Conservation (phyloP, 1,140 invertebrate species). For the Nomia melanderi region DNA sequence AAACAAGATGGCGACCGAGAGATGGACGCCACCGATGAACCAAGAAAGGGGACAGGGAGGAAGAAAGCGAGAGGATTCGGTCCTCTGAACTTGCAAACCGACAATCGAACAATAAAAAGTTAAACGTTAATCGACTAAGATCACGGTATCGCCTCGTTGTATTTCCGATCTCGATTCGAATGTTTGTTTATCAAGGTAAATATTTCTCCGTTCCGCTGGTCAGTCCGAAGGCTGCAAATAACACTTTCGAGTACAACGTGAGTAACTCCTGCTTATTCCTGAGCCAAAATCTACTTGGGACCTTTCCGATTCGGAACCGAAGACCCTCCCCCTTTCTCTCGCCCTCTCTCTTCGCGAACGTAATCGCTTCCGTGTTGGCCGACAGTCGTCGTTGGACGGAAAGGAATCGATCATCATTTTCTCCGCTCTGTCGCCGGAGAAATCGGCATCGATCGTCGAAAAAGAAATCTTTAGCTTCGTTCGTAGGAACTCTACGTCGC, state of each 20-base stretch:
- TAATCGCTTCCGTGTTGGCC: conserved; percentile 5
- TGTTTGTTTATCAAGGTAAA: too few relatives aligned
- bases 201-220: background rate
- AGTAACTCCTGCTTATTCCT: conserved; percentile 57
- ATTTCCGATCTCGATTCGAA: background rate
- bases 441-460: background rate
- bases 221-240: conserved; percentile 43
- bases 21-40: background rate
- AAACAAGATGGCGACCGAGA: background rate
- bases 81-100: conserved; percentile 59
- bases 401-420: conserved; percentile 12
- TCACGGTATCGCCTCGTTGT: background rate
- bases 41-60: background rate
- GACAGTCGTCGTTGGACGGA: conserved; percentile 29
- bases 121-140: conserved; percentile 23
- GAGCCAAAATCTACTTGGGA: conserved; percentile 62
- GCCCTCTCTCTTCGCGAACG: background rate
- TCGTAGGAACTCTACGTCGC: background rate
- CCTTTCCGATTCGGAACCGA: conserved; percentile 45
- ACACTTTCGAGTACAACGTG: conserved; percentile 32
- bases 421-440: background rate
- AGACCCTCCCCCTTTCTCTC: background rate
- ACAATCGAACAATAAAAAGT: conserved; percentile 1
- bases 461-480: background rate
- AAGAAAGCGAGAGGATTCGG: conserved; percentile 5